A percentile compares a stretch with the other conserved stretches of the same genome.
These are phyloP conservation scores for Melanotus villosus DNA, from an alignment of 2,888 invertebrate genomes.

Conservation along the genomic window DNA sequence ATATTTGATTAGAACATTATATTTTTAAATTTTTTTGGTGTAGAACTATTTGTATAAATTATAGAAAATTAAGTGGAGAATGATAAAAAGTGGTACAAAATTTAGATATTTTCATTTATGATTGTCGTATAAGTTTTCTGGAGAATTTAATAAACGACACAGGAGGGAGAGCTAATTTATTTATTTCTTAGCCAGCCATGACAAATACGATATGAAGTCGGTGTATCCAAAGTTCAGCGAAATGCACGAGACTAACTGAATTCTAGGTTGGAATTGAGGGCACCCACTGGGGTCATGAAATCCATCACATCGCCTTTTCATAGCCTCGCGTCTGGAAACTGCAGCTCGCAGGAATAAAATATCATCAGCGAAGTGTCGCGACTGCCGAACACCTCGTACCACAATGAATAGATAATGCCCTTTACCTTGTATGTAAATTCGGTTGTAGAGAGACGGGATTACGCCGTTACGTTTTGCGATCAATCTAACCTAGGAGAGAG, in stretches of 20 bases:
- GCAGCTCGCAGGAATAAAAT: slow-evolving; percentile 59
- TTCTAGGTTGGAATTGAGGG: slow-evolving; percentile 65
- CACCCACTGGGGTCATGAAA: slow-evolving; percentile 66
- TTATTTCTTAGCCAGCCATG: slow-evolving; percentile 31
- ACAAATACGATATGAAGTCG: slow-evolving; percentile 32
- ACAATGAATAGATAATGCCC: slow-evolving; percentile 63
- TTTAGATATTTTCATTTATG: too few relatives aligned
- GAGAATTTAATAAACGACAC: background rate
- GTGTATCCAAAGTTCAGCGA: slow-evolving; percentile 36
- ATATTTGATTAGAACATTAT: too few relatives aligned
- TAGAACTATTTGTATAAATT: too few relatives aligned
- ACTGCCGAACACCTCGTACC: slow-evolving; percentile 53
- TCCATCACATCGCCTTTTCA: slow-evolving; percentile 67
- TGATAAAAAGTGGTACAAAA: too few relatives aligned
- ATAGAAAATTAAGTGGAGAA: too few relatives aligned
- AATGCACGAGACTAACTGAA: slow-evolving; percentile 61
- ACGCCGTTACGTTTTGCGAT: slow-evolving; percentile 41
- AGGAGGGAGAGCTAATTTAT: background rate
- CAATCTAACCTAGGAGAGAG: slow-evolving; percentile 48
- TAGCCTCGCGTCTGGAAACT: slow-evolving; percentile 57
- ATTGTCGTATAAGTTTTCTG: too few relatives aligned
- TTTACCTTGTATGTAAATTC: slow-evolving; percentile 57
- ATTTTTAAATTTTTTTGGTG: too few relatives aligned
- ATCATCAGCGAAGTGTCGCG: slow-evolving; percentile 60
- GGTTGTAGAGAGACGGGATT: slow-evolving; percentile 27